phyloP scores from a whole-genome alignment of 2,797 vertebrate genomes.

The Anas bahamensis region DNA sequence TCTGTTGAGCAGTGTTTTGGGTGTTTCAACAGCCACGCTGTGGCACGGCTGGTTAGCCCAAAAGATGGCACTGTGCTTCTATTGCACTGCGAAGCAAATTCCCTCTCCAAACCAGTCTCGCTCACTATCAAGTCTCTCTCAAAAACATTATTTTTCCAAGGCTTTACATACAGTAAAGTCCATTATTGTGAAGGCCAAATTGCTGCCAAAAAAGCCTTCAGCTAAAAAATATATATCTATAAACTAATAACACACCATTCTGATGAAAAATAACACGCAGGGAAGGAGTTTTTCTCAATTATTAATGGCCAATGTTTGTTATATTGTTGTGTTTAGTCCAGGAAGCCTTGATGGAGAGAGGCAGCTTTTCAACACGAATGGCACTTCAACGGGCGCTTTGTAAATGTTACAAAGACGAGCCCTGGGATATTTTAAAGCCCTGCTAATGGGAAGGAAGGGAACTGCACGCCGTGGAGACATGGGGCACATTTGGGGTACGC shows the following conservation, averaged over 20 bases:
- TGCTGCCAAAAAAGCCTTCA: conserved; percentile 48
- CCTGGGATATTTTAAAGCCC: background rate
- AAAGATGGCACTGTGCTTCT: conserved; percentile 72
- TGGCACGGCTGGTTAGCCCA: background rate
- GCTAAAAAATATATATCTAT: conserved; percentile 19
- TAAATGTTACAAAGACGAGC: background rate
- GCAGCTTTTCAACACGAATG: background rate
- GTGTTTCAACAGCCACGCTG: background rate
- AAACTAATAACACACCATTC: conserved; percentile 46
- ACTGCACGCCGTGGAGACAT: accelerated
- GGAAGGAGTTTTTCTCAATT: conserved; percentile 33
- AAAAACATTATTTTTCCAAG: conserved; percentile 17
- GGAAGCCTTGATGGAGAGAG: conserved; percentile 6
- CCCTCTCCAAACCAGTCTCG: background rate
- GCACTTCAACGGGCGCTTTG: background rate
- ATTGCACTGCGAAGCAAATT: background rate
- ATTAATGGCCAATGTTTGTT: conserved; percentile 40
- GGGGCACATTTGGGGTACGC: background rate
- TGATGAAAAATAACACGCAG: conserved; percentile 21
- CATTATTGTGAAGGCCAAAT: conserved; percentile 57
- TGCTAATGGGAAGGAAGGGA: background rate
- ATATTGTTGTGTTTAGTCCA: conserved; percentile 3
- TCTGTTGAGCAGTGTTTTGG: background rate
- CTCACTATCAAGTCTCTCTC: background rate
- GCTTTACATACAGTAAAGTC: conserved; percentile 60